These are phyloP conservation scores for Agapetus fuscipes DNA, from an alignment of 2,888 invertebrate species.

Conservation along the genomic window DNA sequence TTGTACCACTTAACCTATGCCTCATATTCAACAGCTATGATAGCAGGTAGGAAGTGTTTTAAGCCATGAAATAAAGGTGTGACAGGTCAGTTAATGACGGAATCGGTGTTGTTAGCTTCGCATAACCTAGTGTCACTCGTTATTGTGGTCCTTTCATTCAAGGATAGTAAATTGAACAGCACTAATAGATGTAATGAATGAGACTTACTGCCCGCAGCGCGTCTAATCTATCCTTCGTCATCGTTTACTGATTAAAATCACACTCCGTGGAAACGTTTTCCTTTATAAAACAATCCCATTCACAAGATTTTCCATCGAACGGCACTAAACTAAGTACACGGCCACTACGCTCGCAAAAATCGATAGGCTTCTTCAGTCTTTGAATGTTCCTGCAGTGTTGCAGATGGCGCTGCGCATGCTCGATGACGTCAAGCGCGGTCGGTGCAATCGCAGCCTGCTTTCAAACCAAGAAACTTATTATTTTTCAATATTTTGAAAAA, in stretches of 20 bases:
- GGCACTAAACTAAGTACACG: constrained; percentile 63
- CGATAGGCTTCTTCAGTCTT: constrained; percentile 61
- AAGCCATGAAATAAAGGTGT: too few species aligned
- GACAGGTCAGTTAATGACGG: too few species aligned
- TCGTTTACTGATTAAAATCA: constrained; percentile 51
- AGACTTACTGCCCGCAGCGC: constrained; percentile 85
- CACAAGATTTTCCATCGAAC: constrained; percentile 63
- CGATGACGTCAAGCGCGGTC: constrained; percentile 29
- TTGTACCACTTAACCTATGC: too few species aligned
- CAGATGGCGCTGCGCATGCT: constrained; percentile 41
- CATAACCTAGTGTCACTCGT: constrained; percentile 12
- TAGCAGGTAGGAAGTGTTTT: too few species aligned
- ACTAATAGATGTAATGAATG: constrained; percentile 7
- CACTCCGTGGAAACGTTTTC: constrained; percentile 57
- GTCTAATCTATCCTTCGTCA: constrained; percentile 97
- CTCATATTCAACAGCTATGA: too few species aligned
- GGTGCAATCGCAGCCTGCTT: too few species aligned
- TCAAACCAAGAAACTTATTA: too few species aligned
- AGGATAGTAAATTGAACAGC: constrained; percentile 12
- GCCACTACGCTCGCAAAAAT: constrained; percentile 70
- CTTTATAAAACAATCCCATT: constrained; percentile 69
- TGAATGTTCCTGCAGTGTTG: constrained; percentile 55
- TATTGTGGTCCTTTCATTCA: constrained; percentile 9
- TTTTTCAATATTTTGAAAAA: too few species aligned
- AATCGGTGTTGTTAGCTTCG: too few species aligned